A percentile compares a stretch with the other conserved stretches of the same genome.
These are phyloP conservation scores for Pammene fasciana DNA, from an alignment of 2,888 invertebrate genomes.

Conservation along the genomic window DNA sequence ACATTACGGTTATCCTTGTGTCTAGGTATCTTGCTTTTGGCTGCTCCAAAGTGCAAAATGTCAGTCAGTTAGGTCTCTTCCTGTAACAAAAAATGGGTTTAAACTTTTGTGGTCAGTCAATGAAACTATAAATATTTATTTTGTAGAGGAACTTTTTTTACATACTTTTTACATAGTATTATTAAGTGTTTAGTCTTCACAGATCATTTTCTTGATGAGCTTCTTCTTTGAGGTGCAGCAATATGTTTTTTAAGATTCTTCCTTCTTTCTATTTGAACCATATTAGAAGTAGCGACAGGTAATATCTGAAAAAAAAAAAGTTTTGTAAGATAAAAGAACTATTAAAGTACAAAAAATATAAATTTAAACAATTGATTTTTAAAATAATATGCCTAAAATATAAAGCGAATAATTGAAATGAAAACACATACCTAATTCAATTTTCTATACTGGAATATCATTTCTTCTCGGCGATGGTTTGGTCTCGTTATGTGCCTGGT, in stretches of 20 bases:
- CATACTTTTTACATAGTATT: slow-evolving; percentile 24
- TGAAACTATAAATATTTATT: slow-evolving; percentile 2
- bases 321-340: too few relatives aligned
- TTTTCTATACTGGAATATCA: neutral
- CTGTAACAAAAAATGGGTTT: slow-evolving; percentile 28
- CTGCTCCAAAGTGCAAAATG: slow-evolving; percentile 15
- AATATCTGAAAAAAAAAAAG: too few relatives aligned
- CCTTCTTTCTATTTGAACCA: too few relatives aligned
- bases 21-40: neutral
- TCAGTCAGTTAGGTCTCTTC: slow-evolving; percentile 36
- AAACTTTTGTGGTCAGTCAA: neutral
- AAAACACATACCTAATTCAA: neutral
- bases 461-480: neutral
- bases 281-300: too few relatives aligned
- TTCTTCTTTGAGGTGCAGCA: too few relatives aligned
- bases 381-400: too few relatives aligned
- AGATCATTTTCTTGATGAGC: neutral
- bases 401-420: too few relatives aligned
- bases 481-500: neutral
- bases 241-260: too few relatives aligned
- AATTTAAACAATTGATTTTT: too few relatives aligned
- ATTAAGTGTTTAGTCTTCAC: neutral
- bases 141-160: slow-evolving; percentile 1
- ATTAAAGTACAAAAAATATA: too few relatives aligned
- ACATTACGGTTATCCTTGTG: slow-evolving; percentile 35